Conservation (phyloP, 1,140 invertebrate species). For the Rhopalosiphum padi region DNA sequence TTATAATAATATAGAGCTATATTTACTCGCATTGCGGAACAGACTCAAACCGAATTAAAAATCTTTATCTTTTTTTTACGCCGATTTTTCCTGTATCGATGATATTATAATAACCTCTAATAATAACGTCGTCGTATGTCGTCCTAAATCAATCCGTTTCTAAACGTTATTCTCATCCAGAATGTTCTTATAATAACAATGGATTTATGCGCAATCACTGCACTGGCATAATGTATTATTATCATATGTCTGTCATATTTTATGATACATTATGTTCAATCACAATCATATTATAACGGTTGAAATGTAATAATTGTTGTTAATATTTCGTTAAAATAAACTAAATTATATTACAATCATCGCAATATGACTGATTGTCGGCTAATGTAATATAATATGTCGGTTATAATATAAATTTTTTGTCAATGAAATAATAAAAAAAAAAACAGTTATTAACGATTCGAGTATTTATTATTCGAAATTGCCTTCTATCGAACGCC, state of each 20-base stretch:
- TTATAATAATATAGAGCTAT: too few species aligned
- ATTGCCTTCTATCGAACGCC: background rate
- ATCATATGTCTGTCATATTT: background rate
- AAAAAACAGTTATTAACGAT: background rate
- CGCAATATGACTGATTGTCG: background rate
- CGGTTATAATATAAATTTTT: background rate
- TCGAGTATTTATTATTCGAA: background rate
- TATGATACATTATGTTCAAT: background rate
- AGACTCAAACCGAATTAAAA: background rate
- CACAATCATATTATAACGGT: background rate
- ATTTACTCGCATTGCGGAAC: background rate
- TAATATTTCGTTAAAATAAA: background rate
- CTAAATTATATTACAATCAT: background rate
- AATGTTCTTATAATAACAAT: background rate
- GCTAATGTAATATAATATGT: background rate
- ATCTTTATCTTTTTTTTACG: background rate
- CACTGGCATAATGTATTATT: background rate
- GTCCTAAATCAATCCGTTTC: background rate
- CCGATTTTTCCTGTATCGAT: background rate
- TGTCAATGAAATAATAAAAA: background rate
- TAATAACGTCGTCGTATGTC: background rate
- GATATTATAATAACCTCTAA: background rate
- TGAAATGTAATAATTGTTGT: background rate
- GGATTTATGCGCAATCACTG: background rate
- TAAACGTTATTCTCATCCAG: background rate